Base-by-base conservation (phyloP, 64 coral and sea anemone species). In the Montipora foliosa region DNA sequence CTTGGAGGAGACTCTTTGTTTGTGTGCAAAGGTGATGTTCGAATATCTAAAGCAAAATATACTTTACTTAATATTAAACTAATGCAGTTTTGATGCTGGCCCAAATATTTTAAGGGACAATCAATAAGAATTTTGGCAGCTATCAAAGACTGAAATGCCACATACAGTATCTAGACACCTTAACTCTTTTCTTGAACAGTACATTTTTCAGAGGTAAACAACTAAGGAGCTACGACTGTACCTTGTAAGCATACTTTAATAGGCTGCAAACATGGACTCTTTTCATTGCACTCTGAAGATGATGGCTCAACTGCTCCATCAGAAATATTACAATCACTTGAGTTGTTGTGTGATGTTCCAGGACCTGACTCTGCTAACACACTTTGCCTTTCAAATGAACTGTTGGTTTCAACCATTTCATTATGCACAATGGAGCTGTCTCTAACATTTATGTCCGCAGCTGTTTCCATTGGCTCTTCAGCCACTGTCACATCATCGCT, bases 401-500 rank as follows among this genome's bases (percentile, higher is more conserved):
- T 5, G n/a, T 86, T 64, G 6, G 66, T 22, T 19, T 72, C 62
- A 62, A 50, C 46, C 45, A 44, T 67, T 48, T 46, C 59, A 83
- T 49, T 1, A 21, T 8, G 3, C 11, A 8, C 47, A 71, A 8
- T 86, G 19, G n/a, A 4, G 17, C 13, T 83, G 17, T 47, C 44
- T 5, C 29, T 20, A 19, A 3, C 37, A 44, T 82, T 17, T 15
- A 16, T 44, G 13, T 62, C 82, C 19, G 1, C 11, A 2, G 6
- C 66, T 50, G 46, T 71, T 22, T 72, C 82, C 82, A 86, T 86
- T 47, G 45, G 82, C 16, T 86, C 82, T 86, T 70, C 64, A 4
- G 19, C 22, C 5, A 25, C 15, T 71, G 7, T 10, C 8, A 46
- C 62, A 72, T 71, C 12, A 1, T 51, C 4, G 45, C 8, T 22